Percentiles rank a stretch among this genome's conserved stretches.
phyloP scores from a whole-genome alignment of 2,888 invertebrate genomes.

The Acronicta aceris region DNA sequence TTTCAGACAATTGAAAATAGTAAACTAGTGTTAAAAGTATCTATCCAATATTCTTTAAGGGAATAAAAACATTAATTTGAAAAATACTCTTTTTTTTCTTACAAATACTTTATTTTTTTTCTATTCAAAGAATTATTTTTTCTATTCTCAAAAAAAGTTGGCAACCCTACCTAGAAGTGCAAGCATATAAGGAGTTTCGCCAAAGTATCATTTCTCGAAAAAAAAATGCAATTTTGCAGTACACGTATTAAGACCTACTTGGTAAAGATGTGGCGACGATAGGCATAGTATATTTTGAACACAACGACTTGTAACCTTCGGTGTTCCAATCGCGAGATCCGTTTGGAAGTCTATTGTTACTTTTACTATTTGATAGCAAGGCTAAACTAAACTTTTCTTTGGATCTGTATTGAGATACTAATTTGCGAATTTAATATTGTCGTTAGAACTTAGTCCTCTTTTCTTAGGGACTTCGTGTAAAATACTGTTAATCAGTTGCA shows the following conservation, averaged over 20 bases:
- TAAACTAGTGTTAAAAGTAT: too few species aligned
- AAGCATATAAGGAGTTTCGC: slow-evolving; percentile 34
- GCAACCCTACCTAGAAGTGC: too few species aligned
- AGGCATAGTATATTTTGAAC: slow-evolving; percentile 28
- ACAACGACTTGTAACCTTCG: slow-evolving; percentile 13
- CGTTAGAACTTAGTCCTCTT: too few species aligned
- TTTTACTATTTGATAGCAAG: slow-evolving; percentile 40
- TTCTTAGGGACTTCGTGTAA: too few species aligned
- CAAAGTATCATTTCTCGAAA: slow-evolving; percentile 19
- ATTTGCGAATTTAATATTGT: slow-evolving; percentile 2
- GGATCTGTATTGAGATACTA: slow-evolving; percentile 13
- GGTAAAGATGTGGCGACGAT: slow-evolving; percentile 26
- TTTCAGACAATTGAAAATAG: too few species aligned
- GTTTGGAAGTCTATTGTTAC: slow-evolving; percentile 27
- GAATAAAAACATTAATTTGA: too few species aligned
- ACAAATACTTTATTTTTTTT: too few species aligned
- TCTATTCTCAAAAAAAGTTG: too few species aligned
- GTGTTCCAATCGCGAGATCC: slow-evolving; percentile 31
- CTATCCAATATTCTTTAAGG: too few species aligned
- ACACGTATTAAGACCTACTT: slow-evolving; percentile 39
- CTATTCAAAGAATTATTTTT: too few species aligned
- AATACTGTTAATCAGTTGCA: too few species aligned
- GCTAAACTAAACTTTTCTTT: slow-evolving; percentile 28
- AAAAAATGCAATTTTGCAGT: slow-evolving; percentile 35
- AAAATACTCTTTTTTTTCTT: too few species aligned